Base-by-base conservation (phyloP, 2,113 vertebrate species). In the Solenodon paradoxus region DNA sequence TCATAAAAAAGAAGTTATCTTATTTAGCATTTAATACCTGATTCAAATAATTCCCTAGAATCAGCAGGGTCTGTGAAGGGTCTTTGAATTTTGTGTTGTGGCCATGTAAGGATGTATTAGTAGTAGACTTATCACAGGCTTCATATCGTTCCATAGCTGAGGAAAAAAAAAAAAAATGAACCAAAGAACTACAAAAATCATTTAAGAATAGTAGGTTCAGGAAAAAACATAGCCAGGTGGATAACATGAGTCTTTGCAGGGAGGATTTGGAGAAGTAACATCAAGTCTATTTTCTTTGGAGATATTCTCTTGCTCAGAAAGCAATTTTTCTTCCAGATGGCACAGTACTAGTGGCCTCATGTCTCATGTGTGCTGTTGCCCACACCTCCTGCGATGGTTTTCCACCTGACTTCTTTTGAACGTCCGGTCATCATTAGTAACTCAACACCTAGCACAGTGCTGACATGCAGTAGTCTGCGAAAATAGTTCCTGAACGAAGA, bases 161-260 rank as follows among this genome's bases (percentile, higher is more conserved):
- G 72, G 1, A 63, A 19, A 10, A 15, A 47, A 64, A n/a, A n/a
- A n/a, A 63, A 77, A 72, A 88, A 49, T 82, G 45, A 95, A 61
- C 81, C 59, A 68, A 92, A 96, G 30, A 26, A 71, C 38, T n/a
- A 80, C 63, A 80, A 88, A 95, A 80, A 45, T 40, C 64, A 66
- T 32, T 45, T 82, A 55, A 81, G 32, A 38, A 86, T 1, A 68
- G 11, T 26, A 15, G 35, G 38, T 26, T 68, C 78, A 93, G 78
- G 49, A 88, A 74, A n/a, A 61, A 47, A 40, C 51, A 57, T 0
- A 77, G 22, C 38, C 26, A 74, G 4, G 19, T 71, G 4, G 57
- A 15, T 35, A 78, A 75, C 42, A 16, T 15, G 38, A 88, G 24
- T 20, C 81, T 90, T 79, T 80, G 22, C 38, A 49, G 32, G 13